Evolutionary conservation across 1,140 invertebrate species (phyloP).

Genomic region (Drosophila quadrilineata): DNA sequence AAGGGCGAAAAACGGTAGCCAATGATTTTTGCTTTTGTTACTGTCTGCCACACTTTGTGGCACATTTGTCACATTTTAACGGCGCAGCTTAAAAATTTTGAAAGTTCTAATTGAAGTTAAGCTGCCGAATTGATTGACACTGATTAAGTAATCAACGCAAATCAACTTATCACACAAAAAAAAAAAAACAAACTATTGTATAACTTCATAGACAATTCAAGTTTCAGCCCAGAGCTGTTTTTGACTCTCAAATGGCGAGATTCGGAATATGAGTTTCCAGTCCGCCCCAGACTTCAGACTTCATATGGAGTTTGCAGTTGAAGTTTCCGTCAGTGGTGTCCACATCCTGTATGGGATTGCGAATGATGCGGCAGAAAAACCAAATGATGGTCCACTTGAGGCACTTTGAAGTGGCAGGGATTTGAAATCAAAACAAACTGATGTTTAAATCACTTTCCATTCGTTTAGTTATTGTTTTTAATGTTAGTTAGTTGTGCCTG

Average conservation of each 20-base stretch:
- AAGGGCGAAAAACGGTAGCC: slow-evolving; percentile 18
- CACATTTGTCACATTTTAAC: slow-evolving; percentile 4
- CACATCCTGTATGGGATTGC: no score
- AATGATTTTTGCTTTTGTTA: slow-evolving; percentile 13
- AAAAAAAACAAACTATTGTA: no score
- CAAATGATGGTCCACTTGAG: not conserved
- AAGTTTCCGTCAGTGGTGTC: no score
- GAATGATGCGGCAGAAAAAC: not conserved
- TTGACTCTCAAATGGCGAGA: no score
- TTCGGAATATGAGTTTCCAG: no score
- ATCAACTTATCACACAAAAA: no score
- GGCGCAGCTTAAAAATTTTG: not conserved
- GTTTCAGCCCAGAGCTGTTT: no score
- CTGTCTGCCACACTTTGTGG: not conserved
- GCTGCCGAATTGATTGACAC: no score
- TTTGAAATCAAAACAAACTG: not conserved
- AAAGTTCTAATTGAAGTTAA: not conserved
- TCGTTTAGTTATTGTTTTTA: slow-evolving; percentile 27
- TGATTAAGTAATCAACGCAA: no score
- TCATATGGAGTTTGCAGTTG: no score
- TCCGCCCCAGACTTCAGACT: no score
- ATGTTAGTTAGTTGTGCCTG: slow-evolving; percentile 10
- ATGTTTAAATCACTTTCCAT: slow-evolving; percentile 33
- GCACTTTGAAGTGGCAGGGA: not conserved
- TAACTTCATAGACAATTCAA: no score